phyloP scores from a whole-genome alignment of 2,113 vertebrate species.

The Elachura formosa region DNA sequence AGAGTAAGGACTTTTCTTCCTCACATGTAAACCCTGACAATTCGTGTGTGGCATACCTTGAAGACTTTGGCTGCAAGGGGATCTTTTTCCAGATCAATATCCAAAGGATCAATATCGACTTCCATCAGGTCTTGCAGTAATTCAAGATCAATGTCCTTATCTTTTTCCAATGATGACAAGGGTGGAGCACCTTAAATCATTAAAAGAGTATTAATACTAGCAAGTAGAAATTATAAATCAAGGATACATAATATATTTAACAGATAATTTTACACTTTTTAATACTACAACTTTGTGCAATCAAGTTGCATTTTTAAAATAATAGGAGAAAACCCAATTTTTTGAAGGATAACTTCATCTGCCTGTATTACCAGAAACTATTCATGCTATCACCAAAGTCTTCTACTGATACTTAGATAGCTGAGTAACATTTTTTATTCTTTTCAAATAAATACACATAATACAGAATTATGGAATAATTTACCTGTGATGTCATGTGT shows the following conservation, averaged over 20 bases:
- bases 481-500: conserved; percentile 93
- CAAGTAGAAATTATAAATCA: conserved; percentile 9
- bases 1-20: not conserved
- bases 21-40: not conserved
- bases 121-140: conserved; percentile 99
- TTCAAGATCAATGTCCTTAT: conserved; percentile 99
- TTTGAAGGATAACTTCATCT: not conserved
- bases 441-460: not conserved
- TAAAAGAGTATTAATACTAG: not conserved
- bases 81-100: conserved; percentile 99
- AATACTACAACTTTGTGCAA: not conserved
- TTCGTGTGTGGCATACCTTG: conserved; percentile 81
- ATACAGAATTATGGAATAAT: not conserved
- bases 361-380: not conserved
- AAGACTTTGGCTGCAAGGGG: conserved; percentile 99
- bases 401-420: not conserved
- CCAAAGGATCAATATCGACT: conserved; percentile 99
- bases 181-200: conserved; percentile 90
- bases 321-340: too few species aligned
- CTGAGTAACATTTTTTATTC: not conserved
- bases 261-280: conserved; percentile 47
- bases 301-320: not conserved
- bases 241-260: not conserved
- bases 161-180: conserved; percentile 97
- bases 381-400: not conserved